Percentiles rank a stretch among this genome's conserved stretches.
phyloP scores from a whole-genome alignment of 2,113 vertebrate genomes.

The Lamprotornis superbus region DNA sequence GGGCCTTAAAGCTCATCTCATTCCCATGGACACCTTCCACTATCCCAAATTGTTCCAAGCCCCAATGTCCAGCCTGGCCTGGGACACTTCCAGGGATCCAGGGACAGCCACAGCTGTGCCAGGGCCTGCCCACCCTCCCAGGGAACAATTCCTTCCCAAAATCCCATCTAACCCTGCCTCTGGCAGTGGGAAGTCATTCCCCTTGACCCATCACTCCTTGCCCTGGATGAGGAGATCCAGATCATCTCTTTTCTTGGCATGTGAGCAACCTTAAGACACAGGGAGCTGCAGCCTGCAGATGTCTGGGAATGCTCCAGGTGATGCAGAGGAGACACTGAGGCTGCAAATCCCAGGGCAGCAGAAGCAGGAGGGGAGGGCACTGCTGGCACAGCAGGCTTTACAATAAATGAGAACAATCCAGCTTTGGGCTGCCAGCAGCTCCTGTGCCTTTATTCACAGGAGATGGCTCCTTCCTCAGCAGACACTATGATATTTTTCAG shows the following conservation, averaged over 20 bases:
- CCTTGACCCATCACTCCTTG: background rate
- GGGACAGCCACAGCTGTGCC: background rate
- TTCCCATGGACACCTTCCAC: background rate
- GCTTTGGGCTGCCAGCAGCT: background rate
- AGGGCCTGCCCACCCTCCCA: fast-evolving
- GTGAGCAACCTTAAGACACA: background rate
- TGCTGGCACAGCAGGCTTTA: background rate
- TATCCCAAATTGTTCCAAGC: fast-evolving
- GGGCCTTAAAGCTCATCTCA: background rate
- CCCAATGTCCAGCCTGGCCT: fast-evolving
- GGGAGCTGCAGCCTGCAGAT: background rate
- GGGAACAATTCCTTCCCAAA: fast-evolving
- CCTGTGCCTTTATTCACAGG: background rate
- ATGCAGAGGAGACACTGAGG: background rate
- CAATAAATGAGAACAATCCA: background rate
- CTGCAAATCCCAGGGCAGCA: background rate
- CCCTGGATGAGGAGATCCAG: background rate
- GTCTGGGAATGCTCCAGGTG: background rate
- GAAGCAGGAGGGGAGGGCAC: background rate
- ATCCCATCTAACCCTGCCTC: fast-evolving
- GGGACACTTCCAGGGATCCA: background rate
- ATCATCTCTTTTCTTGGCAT: background rate
- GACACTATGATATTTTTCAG: background rate
- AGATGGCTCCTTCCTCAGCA: background rate
- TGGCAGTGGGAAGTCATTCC: background rate